A percentile compares a stretch with the other conserved stretches of the same genome.
Conservation (phyloP, 1,140 invertebrate species). For the Cardiocondyla obscurior region DNA sequence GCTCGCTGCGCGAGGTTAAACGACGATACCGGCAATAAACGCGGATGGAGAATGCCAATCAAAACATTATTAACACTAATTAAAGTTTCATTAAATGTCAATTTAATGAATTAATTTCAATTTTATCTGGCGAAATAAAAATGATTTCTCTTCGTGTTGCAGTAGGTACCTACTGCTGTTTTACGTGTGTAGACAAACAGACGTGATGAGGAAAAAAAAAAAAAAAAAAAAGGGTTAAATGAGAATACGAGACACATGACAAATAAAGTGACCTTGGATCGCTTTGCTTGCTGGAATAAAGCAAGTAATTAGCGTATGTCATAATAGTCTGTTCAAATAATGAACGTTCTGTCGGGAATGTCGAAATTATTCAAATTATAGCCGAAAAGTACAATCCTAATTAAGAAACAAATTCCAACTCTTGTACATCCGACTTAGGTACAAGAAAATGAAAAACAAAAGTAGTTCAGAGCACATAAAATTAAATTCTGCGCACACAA, state of each 20-base stretch:
- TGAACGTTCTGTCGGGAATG: background rate
- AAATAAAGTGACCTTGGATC: background rate
- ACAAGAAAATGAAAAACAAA: background rate
- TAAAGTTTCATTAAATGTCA: background rate
- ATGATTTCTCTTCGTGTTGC: background rate
- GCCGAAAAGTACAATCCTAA: background rate
- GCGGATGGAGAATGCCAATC: background rate
- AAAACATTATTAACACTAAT: background rate
- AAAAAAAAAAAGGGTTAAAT: no score
- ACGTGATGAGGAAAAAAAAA: background rate
- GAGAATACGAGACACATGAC: background rate
- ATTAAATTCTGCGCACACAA: background rate
- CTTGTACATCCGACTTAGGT: no score
- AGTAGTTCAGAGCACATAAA: background rate
- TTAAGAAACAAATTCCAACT: background rate
- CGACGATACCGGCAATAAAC: background rate
- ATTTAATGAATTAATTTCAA: background rate
- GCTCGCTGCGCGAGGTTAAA: background rate
- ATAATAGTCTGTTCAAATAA: constrained; percentile 3
- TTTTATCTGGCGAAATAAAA: background rate
- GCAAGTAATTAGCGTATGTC: background rate
- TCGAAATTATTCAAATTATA: background rate
- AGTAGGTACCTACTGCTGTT: background rate
- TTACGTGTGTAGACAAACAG: background rate
- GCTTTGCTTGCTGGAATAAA: background rate